Evolutionary conservation across 2,113 vertebrate species (phyloP).

Genomic region (Sinocyclocheilus anshuiensis): DNA sequence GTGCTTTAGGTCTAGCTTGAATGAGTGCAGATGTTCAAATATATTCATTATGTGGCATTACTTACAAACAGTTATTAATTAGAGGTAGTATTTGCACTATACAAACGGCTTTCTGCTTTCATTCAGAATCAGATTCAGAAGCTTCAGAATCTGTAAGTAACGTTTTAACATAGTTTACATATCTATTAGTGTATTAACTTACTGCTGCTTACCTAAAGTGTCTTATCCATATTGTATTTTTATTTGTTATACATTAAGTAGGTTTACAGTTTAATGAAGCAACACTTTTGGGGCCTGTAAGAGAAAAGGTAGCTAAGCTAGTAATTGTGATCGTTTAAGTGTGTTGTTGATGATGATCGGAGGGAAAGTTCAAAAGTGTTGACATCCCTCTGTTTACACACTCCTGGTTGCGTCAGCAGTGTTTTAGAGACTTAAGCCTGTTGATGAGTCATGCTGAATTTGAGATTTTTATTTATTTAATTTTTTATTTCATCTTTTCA

Average conservation of each 20-base stretch:
- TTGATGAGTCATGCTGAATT: slow-evolving; percentile 18
- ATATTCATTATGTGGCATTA: not conserved
- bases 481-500: not conserved
- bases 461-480: not conserved
- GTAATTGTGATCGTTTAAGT: not conserved
- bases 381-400: not conserved
- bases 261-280: not conserved
- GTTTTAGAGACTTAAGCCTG: not conserved
- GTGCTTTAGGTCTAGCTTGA: not conserved
- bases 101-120: not conserved
- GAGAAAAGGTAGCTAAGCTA: not conserved
- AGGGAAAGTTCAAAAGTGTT: not conserved
- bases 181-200: not conserved
- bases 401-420: slow-evolving; percentile 13
- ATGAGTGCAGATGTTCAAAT: not conserved
- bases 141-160: not conserved
- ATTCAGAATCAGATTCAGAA: not conserved
- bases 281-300: not conserved
- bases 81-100: not conserved
- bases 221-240: not conserved
- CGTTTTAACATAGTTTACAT: not conserved
- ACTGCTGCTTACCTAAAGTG: not conserved
- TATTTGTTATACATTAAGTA: not conserved
- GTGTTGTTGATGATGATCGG: not conserved
- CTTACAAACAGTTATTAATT: not conserved